Base-by-base conservation (phyloP, 2,888 invertebrate genomes). In the Acrobasis repandana region DNA sequence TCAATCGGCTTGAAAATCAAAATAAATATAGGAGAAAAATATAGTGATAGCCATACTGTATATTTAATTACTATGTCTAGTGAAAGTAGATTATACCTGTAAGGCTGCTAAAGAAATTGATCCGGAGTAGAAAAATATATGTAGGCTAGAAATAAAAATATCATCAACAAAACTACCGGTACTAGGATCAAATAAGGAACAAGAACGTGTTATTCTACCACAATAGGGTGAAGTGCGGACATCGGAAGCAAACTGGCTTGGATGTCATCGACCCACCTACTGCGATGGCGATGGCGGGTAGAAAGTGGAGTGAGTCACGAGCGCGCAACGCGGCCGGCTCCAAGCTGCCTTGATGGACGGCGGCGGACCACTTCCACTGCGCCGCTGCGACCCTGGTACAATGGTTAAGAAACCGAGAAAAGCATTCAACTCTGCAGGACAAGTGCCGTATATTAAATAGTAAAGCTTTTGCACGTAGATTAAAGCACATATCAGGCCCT, bases 201-300 rank as follows among this genome's bases (percentile, higher is more conserved):
- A 34, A 34, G n/a, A 54, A 16, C 34, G 18, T 38, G 16, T 54
- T 18, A 38, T 38, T 56, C 15, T 56, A 47, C 34, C 48, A 57
- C 48, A 57, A 57, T 58, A 50, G 58, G 58, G 38, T 34, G 47
- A 47, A 65, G 65, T 67, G 68, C 66, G 67, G 66, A 69, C 68
- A 69, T 68, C 72, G 72, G 70, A 78, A 76, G 78, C 72, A 80
- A 79, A 73, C 75, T 69, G 67, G 68, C 67, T 52, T 62, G 68
- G 73, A 79, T 78, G 77, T 83, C 86, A 82, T 78, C 79, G 79
- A 79, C 80, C 78, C 72, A 70, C 70, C 68, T 68, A 68, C 71
- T 70, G 65, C 59, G 51, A n/a, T 51, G 38, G 52, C 54, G 54
- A 38, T 54, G 38, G 18, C 60, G 62, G 62, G 70, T 76, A 77